Base-by-base conservation (phyloP, 1,140 invertebrate species). In the Acromyrmex echinatior region DNA sequence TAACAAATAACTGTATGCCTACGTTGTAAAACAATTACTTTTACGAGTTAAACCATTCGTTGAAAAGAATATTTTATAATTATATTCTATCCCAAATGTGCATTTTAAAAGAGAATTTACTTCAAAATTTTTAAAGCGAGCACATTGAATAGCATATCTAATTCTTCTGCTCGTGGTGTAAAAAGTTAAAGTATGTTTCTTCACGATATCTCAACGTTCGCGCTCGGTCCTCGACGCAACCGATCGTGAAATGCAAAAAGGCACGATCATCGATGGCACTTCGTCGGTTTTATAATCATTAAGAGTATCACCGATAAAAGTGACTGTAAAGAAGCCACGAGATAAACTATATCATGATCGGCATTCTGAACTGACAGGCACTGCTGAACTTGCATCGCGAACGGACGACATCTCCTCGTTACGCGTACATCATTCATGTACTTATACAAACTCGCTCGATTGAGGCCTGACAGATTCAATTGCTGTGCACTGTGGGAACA, bases 221-320 rank as follows among this genome's bases (percentile, higher is more conserved):
- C 35, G 74, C 16, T 77, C 14, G 21, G 3, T 45, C 9, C 74
- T 35, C 74, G 21, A 18, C 18, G 28, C 18, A 18, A 53, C 16
- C 9, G 49, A 53, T 71, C 21, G 18, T 28, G n/a, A 56, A 28
- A 45, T 71, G 31, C 31, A 71, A 39, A 49, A 31, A 49, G 18
- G 16, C 9, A 6, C 31, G 25, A 12, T 35, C n/a, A n/a, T 2
- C 31, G 10, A 35, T 31, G 18, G 18, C 10, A 31, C 35, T 18
- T 73, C 66, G 56, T 49, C 5, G 66, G 9, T 73, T 82, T 31
- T 74, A 74, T 25, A 62, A 82, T 82, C 39, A 49, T 82, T 74
- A 73, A 28, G 53, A 73, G 3, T 10, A 31, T 21, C 21, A 21
- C 3, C 16, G 80, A 74, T 49, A 49, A 62, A 82, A 73, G 25